phyloP scores from a whole-genome alignment of 2,797 vertebrate genomes.

The Molossus alvarezi region DNA sequence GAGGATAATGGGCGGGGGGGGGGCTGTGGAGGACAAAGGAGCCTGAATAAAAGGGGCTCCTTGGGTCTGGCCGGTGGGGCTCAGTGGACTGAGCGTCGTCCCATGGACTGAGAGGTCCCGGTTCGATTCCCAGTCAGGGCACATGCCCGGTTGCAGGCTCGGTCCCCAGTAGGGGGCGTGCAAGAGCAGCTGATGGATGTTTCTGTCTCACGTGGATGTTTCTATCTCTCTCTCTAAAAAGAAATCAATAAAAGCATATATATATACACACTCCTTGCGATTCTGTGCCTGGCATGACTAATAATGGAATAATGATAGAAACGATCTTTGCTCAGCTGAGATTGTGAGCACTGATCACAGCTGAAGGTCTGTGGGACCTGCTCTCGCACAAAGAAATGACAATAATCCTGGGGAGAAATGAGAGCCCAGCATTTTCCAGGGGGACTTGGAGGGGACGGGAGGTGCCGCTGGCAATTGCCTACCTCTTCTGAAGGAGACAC shows the following conservation, averaged over 20 bases:
- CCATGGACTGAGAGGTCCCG: no score
- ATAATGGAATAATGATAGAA: conserved; percentile 27
- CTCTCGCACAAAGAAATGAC: conserved; percentile 34
- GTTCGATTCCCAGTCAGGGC: no score
- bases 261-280: no score
- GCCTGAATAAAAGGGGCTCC: not conserved
- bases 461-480: conserved; percentile 30
- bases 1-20: no score
- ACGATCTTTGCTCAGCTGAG: not conserved
- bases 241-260: no score
- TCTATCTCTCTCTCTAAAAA: no score
- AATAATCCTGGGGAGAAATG: conserved; percentile 18
- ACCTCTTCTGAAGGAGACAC: not conserved
- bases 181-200: no score
- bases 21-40: not conserved
- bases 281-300: not conserved
- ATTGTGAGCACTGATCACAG: not conserved
- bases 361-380: not conserved
- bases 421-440: conserved; percentile 18
- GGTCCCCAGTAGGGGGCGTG: no score
- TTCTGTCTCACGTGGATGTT: no score
- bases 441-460: conserved; percentile 9
- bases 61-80: no score
- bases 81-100: no score
- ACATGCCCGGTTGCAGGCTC: no score